Percentiles rank a stretch among this genome's conserved stretches.
Evolutionary conservation across 2,888 invertebrate species (phyloP).

Genomic region (Timandra comae): DNA sequence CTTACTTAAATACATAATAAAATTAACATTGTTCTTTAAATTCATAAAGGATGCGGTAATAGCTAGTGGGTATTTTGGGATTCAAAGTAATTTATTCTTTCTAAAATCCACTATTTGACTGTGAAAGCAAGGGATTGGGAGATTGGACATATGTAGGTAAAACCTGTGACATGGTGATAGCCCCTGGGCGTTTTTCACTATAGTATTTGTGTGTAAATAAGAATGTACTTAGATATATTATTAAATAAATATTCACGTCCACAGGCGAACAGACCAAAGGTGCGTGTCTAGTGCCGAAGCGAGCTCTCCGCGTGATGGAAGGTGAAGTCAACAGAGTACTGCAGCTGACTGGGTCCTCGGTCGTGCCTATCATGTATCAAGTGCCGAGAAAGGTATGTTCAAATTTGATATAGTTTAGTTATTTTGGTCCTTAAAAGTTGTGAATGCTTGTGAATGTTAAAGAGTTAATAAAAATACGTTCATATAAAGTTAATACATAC

Average conservation of each 20-base stretch:
- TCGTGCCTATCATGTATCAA: conserved; percentile 96
- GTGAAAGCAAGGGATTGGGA: background rate
- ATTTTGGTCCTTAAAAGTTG: too few species aligned
- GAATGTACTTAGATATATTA: background rate
- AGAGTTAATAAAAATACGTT: too few species aligned
- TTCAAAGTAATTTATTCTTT: too few species aligned
- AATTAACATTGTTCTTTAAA: conserved; percentile 2
- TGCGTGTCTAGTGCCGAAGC: conserved; percentile 93
- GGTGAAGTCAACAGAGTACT: conserved; percentile 96
- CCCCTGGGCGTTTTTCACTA: background rate
- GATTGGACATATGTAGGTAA: background rate
- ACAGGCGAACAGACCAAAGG: conserved; percentile 95
- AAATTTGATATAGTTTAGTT: too few species aligned
- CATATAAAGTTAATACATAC: too few species aligned
- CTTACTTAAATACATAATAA: too few species aligned
- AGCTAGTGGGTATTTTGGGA: too few species aligned
- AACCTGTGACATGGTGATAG: background rate
- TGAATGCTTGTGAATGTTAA: too few species aligned
- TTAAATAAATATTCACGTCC: too few species aligned
- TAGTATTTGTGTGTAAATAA: background rate
- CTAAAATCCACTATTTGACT: background rate
- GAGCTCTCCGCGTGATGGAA: conserved; percentile 96
- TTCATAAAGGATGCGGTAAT: too few species aligned
- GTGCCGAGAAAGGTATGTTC: conserved; percentile 94
- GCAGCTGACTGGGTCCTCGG: conserved; percentile 89